Evolutionary conservation across 2,113 vertebrate species (phyloP).

Genomic region (Addax nasomaculatus): DNA sequence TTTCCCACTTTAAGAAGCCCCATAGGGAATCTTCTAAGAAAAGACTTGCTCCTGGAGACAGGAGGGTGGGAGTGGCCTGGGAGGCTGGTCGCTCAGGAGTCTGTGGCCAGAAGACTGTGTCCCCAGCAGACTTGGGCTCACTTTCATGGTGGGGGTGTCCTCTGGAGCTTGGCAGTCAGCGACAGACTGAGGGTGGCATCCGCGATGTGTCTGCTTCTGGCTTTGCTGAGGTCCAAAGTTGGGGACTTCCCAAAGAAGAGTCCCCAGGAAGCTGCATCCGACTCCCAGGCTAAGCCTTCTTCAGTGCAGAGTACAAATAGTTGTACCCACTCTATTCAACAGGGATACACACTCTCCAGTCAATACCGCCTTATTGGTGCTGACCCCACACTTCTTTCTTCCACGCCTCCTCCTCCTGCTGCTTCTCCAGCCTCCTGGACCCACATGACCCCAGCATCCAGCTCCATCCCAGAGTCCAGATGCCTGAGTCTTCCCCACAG

Average conservation of each 20-base stretch:
- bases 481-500: fast-evolving
- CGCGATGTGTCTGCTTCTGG: neutral
- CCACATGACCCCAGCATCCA: neutral
- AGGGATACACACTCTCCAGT: fast-evolving
- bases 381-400: neutral
- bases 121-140: neutral
- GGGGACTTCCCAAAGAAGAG: neutral
- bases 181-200: too few relatives aligned
- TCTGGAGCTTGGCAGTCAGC: neutral
- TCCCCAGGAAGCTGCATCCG: fast-evolving
- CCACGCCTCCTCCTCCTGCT: too few relatives aligned
- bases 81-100: fast-evolving
- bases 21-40: neutral
- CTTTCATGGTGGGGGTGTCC: neutral
- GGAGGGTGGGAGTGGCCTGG: neutral
- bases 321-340: fast-evolving
- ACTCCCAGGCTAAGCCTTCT: neutral
- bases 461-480: neutral
- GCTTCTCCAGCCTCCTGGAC: neutral
- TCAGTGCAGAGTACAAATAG: fast-evolving
- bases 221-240: neutral
- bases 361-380: fast-evolving
- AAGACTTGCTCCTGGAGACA: neutral
- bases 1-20: neutral
- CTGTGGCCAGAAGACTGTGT: neutral